phyloP scores from a whole-genome alignment of 2,113 vertebrate species.

The Carlito syrichta region DNA sequence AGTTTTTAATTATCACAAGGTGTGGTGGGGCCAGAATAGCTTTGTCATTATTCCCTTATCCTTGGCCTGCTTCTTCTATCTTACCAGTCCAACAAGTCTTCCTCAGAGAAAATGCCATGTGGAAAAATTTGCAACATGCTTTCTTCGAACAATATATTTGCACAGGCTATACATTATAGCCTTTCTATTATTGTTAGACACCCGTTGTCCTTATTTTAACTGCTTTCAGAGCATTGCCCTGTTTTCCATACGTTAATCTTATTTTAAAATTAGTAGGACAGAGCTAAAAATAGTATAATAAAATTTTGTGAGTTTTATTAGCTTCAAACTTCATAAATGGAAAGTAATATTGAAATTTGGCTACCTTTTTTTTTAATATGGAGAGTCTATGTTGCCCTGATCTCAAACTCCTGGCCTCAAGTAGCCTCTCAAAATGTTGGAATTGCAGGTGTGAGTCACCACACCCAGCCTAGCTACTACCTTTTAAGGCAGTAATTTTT shows the following conservation, averaged over 20 bases:
- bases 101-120: background rate
- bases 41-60: background rate
- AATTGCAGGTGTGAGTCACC: background rate
- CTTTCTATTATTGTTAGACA: background rate
- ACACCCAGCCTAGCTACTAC: background rate
- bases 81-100: background rate
- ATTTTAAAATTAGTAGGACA: constrained; percentile 2
- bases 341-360: constrained; percentile 18
- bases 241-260: constrained; percentile 27
- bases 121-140: constrained; percentile 11
- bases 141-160: background rate
- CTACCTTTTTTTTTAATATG: background rate
- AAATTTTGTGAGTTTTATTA: constrained; percentile 25
- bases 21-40: background rate
- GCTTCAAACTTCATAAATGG: background rate
- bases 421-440: background rate
- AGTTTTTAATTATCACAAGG: background rate
- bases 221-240: background rate
- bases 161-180: background rate
- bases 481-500: too few relatives aligned
- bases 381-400: background rate
- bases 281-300: background rate
- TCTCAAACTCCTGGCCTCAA: background rate
- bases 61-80: constrained; percentile 12
- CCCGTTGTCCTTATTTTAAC: background rate